Evolutionary conservation across 2,113 vertebrate genomes (phyloP), one percentile per base, ranked within the genome.

Genomic region (Cebus imitator): DNA sequence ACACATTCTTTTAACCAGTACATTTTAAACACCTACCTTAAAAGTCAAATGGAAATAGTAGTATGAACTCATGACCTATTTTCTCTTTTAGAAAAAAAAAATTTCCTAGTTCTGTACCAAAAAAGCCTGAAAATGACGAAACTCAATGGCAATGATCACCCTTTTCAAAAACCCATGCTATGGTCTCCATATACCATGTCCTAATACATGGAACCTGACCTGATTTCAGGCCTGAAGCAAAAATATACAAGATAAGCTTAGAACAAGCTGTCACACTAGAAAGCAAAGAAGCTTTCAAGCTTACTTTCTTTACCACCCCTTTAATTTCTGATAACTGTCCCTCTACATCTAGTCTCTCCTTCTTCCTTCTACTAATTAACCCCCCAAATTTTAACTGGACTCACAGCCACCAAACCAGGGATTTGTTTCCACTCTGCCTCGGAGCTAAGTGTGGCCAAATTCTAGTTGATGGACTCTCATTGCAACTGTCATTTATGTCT

Each of bases 1-100:
- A 87, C 17, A 78, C 23, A 72, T 66, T 90, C 72, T 91, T 93
- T 52, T 52, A 52, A 87, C 14, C 32, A 61, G 37, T 48, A 76
- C 7, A 50, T 79, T 94, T 84, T 40, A 86, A 80, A 92, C 86
- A 76, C 5, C 17, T 97, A 73, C 40, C 43, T 72, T 92, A 91
- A 58, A 85, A 84, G 32, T 96, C 18, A 87, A 84, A 23, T 52
- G 17, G 52, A 66, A 92, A 73, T 40, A n/a, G 8, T 48, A 79
- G n/a, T 80, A 66, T 52, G 21, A 96, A 96, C 37, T 80, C 52
- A 87, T 66, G 64, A 64, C 18, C 23, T 66, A 83, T 25, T 87
- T 94, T 68, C 37, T 43, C 30, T 72, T 58, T 89, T 7, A 48
- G 40, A 20, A n/a, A 43, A 90, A 90, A 55, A 61, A 78, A 43